phyloP scores from a whole-genome alignment of 1,140 invertebrate species.

The Diachasma alloeum region DNA sequence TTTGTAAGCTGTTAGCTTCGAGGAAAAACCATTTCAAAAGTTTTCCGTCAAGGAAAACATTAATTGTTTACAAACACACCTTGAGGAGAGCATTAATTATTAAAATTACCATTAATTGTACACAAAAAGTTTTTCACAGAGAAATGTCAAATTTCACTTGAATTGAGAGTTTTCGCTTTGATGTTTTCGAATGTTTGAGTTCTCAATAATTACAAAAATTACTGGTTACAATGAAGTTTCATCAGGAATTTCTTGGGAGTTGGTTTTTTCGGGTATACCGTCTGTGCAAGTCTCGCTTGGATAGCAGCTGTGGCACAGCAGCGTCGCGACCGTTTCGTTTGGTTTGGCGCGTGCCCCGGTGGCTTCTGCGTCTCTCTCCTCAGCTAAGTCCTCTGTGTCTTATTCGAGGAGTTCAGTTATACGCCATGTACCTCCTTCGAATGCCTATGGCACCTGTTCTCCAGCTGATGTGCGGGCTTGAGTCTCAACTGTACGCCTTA shows the following conservation, averaged over 20 bases:
- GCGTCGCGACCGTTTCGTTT: conserved; percentile 49
- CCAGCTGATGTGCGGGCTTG: conserved; percentile 57
- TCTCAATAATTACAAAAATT: not conserved
- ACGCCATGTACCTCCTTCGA: conserved; percentile 22
- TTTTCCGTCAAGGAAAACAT: too few relatives aligned
- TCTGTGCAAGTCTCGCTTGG: conserved; percentile 7
- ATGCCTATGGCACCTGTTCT: conserved; percentile 58
- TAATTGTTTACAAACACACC: too few relatives aligned
- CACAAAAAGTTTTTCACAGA: too few relatives aligned
- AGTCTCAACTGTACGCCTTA: conserved; percentile 12
- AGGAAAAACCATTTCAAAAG: too few relatives aligned
- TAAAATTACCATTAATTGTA: too few relatives aligned
- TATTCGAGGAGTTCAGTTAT: conserved; percentile 1
- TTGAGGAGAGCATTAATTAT: too few relatives aligned
- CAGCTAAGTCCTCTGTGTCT: conserved; percentile 34
- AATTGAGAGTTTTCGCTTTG: not conserved
- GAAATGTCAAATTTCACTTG: not conserved
- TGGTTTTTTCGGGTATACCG: conserved; percentile 18
- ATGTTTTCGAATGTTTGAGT: not conserved
- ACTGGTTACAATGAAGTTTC: not conserved
- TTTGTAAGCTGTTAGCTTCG: too few relatives aligned
- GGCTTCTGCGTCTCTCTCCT: not conserved
- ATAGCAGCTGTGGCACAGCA: conserved; percentile 20
- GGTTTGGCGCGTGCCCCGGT: conserved; percentile 59
- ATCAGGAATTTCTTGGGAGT: not conserved